Evolutionary conservation across 2,113 vertebrate species (phyloP), one percentile per base, ranked within the genome.

Genomic region (Pterophyllum scalare): DNA sequence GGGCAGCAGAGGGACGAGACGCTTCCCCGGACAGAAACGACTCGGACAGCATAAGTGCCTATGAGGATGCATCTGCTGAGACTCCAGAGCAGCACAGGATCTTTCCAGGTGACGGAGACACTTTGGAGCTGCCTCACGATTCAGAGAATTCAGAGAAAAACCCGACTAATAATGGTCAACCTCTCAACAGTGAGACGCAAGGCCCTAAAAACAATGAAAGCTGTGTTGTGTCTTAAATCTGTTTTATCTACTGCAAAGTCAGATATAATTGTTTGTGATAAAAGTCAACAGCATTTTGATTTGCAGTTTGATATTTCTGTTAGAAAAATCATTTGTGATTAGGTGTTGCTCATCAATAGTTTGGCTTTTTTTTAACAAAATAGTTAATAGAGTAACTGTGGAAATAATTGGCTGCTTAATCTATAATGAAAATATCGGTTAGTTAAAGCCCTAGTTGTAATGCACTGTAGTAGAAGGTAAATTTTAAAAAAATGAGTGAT

Each of bases 11-110:
- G 0, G 46, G 10, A 4, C 76, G 24, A 19, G 84, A 85, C 31
- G 38, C 15, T 2, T 89, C 89, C 26, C 87, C 72, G 0, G 91
- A 91, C 13, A 81, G 43, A 17, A 92, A 91, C 3, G 92, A 94
- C 82, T 87, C 94, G 0, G 95, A 96, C 85, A 95, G 92, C 83
- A 19, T 83, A 33, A 95, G 95, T 59, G 95, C 94, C 85, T 96
- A 96, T 15, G 95, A 96, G 78, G 95, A 96, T 2, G 95, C 95
- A 0, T 94, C 75, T 1, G 85, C 90, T 3, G 94, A 94, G 11
- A 94, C 92, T 14, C 95, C 95, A 2, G 95, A 96, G 82, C 87
- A 91, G 49, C 91, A 92, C 35, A 10, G 54, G 80, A 54, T 78
- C 46, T 91, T 93, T 19, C 86, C 87, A 9, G 92, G 80, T 2